Evolutionary conservation across 1,140 invertebrate species (phyloP).

Genomic region (Dendrolimus punctatus): DNA sequence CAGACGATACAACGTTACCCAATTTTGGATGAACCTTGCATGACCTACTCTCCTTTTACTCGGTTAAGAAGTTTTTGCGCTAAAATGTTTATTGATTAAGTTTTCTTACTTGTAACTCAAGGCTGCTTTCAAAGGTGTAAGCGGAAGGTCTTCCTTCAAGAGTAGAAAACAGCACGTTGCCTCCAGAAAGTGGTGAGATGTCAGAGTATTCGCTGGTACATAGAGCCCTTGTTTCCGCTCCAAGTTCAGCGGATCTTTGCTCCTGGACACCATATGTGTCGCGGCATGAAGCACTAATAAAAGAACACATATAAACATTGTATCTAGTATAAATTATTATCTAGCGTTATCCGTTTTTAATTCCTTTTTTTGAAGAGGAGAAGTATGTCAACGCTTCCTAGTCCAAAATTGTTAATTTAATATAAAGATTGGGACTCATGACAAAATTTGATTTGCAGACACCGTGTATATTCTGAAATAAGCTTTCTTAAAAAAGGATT

Average conservation of each 20-base stretch:
- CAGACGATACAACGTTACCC: no score
- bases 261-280: slow-evolving; percentile 91
- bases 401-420: no score
- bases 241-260: slow-evolving; percentile 76
- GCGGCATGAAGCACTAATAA: slow-evolving; percentile 86
- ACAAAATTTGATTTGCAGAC: no score
- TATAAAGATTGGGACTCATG: no score
- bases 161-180: slow-evolving; percentile 96
- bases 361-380: no score
- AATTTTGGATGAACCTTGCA: no score
- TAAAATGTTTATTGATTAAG: neutral
- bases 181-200: slow-evolving; percentile 96
- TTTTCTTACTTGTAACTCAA: slow-evolving; percentile 84
- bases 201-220: slow-evolving; percentile 98
- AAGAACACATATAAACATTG: slow-evolving; percentile 4
- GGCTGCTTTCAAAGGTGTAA: slow-evolving; percentile 90
- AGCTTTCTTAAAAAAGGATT: no score
- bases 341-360: no score
- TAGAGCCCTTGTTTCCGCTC: slow-evolving; percentile 89
- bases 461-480: no score
- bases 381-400: no score
- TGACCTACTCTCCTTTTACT: no score
- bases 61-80: neutral
- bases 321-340: no score
- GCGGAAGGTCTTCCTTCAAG: slow-evolving; percentile 95